Evolutionary conservation across 2,797 vertebrate species (phyloP), one percentile per base, ranked within the genome.

Genomic region (Linurgus olivaceus): DNA sequence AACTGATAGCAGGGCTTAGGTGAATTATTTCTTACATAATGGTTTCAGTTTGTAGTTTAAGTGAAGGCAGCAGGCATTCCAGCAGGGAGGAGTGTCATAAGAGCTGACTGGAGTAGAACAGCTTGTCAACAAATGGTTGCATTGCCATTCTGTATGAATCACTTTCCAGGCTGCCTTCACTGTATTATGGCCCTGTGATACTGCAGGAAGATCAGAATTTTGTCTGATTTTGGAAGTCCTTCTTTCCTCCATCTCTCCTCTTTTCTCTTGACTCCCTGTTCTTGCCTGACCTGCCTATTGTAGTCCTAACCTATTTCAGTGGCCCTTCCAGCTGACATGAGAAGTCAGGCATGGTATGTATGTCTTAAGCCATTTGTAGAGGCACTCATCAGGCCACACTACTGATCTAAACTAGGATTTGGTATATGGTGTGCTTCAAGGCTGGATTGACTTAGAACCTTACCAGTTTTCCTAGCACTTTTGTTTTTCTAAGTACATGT

Each of bases 311-410:
- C 29, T 54, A 5, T 71, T 58, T 80, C 65, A 59, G 52, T 25
- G 14, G 28, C 14, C 14, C 40, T 67, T 88, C 37, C 25, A 35
- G 35, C 15, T 61, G 35, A 10, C 7, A 23, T 3, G 24, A 10
- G 13, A 23, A 20, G 19, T 62, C 35, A 28, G 50, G 65, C 63
- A 61, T 33, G 23, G 40, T 31, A 13, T 2, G 0, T 28, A 33
- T 5, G 2, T 11, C 11, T 67, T 74, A 85, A 50, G 29, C 13
- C 11, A 17, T 37, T 75, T 61, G 35, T 65, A 33, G 6, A 63
- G 18, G n/a, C 13, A 7, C 11, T 82, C 1, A 0, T 33, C 17
- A 45, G n/a, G 19, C 67, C 20, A 5, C 5, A 1, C 51, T n/a
- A 9, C 31, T 54, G 12, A n/a, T 54, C 31, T 54, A 13, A n/a